Conservation (phyloP, 2,888 invertebrate genomes). For the Pheosia tremula region DNA sequence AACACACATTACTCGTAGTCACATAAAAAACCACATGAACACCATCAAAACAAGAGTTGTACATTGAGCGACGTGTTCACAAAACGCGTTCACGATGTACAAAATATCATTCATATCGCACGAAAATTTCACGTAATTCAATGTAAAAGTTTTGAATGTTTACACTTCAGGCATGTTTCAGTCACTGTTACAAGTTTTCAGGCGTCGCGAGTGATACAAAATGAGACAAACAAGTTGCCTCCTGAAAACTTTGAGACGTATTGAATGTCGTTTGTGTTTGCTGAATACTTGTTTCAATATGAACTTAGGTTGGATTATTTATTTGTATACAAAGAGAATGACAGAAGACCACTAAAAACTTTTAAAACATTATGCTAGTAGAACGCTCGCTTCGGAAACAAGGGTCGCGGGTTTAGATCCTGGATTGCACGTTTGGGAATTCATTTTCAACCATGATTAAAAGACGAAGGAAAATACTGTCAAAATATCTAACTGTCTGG, state of each 20-base stretch:
- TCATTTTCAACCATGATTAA: too few species aligned
- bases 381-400: too few species aligned
- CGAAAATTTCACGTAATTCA: slow-evolving; percentile 37
- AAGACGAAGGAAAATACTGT: too few species aligned
- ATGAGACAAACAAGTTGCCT: slow-evolving; percentile 10
- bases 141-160: slow-evolving; percentile 35
- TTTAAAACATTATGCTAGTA: too few species aligned
- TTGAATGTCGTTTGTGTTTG: slow-evolving; percentile 11
- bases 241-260: slow-evolving; percentile 7
- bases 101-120: slow-evolving; percentile 17
- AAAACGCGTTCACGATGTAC: background rate
- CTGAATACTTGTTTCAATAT: background rate
- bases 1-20: background rate
- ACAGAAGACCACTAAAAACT: too few species aligned
- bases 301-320: background rate
- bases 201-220: slow-evolving; percentile 13
- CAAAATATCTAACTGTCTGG: too few species aligned
- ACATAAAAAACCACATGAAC: background rate
- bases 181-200: slow-evolving; percentile 26
- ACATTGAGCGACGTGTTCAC: background rate
- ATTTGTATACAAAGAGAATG: background rate
- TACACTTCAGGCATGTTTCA: slow-evolving; percentile 31
- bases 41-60: background rate
- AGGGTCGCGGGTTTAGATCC: too few species aligned
- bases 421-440: too few species aligned